Evolutionary conservation across 23 tunicate species (phyloP), one percentile per base, ranked within the genome.

Genomic region (Styela clava): DNA sequence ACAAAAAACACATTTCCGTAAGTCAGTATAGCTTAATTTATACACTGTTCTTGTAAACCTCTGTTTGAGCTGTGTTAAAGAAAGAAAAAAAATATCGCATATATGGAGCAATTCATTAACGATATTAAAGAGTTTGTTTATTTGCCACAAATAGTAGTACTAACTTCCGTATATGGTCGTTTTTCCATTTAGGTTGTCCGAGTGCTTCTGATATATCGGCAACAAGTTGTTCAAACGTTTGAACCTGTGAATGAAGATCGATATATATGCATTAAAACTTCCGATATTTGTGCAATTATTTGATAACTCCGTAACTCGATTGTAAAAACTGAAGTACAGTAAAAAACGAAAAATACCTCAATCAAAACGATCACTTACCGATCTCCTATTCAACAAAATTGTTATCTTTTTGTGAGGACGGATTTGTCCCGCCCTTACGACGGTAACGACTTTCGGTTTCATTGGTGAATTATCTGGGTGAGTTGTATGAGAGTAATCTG

Each of bases 171-270:
- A 93, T 88, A 64, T 88, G 98, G 74, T 93, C 98, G 31, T 93
- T 93, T 63, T 93, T 88, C 98, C 98, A 93, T 76, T 93, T 93
- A 16, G 99, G 96, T 74, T 90, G 95, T 1, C 96, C 99, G 16
- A 95, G 74, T 1, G 95, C 95, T 79, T 90, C 95, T 1, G 99
- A 95, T 31, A 95, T 95, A 77, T 95, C 96, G 27, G 95, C 87
- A 3, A 95, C 95, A 3, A 95, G 83, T 77, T 86, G 99, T 65
- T 89, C 99, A 79, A 86, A 86, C 31, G 95, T 89, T 81, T 86
- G 95, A 2, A 95, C 98, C 98, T 93, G 84, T 31, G 63, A 44
- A 44, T 44, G 56, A 5, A 7, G 56, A 44, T 3, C 22, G 73
- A 61, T 61, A 18, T n/a, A n/a, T n/a, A n/a, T n/a, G n/a, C n/a